Evolutionary conservation across 2,797 vertebrate genomes (phyloP).

Genomic region (Sebastes matsubarae): DNA sequence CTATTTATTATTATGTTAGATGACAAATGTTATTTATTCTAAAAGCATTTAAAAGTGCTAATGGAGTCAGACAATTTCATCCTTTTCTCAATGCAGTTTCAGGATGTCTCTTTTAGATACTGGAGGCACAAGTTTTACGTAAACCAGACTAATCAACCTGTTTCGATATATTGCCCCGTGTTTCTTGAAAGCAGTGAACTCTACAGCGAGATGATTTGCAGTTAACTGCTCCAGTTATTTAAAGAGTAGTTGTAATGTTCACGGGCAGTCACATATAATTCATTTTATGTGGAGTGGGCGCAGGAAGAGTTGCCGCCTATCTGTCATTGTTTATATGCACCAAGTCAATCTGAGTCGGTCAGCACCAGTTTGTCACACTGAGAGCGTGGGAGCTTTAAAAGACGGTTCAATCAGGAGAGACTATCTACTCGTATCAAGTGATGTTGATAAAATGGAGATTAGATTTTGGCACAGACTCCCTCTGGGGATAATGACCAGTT

Average conservation of each 20-base stretch:
- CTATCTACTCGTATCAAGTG: conserved; percentile 9
- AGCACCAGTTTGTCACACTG: conserved; percentile 26
- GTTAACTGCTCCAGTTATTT: conserved; percentile 19
- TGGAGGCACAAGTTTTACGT: not conserved
- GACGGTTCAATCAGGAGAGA: conserved; percentile 28
- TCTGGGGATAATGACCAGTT: conserved; percentile 32
- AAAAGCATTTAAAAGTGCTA: conserved; percentile 18
- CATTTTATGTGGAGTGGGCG: not conserved
- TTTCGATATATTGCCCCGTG: not conserved
- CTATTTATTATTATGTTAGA: not conserved
- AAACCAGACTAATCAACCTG: not conserved
- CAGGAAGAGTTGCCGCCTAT: conserved; percentile 13
- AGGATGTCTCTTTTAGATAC: not conserved
- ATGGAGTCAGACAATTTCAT: not conserved
- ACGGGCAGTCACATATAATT: conserved; percentile 26
- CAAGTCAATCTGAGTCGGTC: conserved; percentile 20
- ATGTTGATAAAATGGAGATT: conserved; percentile 33
- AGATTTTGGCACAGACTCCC: conserved; percentile 9
- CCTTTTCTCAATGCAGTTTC: not conserved
- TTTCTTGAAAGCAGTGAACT: conserved; percentile 21
- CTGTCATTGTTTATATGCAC: conserved; percentile 41
- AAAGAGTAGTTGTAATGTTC: conserved; percentile 23
- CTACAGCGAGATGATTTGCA: conserved; percentile 26
- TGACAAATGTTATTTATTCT: not conserved
- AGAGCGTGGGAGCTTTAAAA: conserved; percentile 8